Base-by-base conservation (phyloP, 2,113 vertebrate genomes). In the Crocuta crocuta region DNA sequence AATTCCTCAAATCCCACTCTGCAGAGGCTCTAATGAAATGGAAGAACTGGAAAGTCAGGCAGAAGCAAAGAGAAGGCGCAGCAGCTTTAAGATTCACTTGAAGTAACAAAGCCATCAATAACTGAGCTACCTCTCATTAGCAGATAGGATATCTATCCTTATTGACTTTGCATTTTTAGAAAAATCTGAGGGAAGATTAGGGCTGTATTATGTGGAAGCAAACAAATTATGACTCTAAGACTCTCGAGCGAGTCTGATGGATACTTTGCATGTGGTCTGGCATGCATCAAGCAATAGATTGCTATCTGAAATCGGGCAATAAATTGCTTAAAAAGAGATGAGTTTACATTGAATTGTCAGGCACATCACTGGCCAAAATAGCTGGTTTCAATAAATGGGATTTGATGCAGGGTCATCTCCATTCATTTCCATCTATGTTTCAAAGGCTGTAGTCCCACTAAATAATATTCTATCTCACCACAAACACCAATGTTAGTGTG, bases 341-440 rank as follows among this genome's bases (percentile, higher is more conserved):
- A 89, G 45, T 96, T 97, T 96, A 66, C 85, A 89, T 31, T 93
- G 86, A 89, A 89, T 96, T 96, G 78, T 95, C 83, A 96, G 68
- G 80, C 63, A 89, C 53, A 93, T 87, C 83, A n/a, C 82, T 74
- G 31, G 81, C 68, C 78, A 92, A 96, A 97, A 80, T 63, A 89
- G 45, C 79, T 74, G 55, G 48, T 91, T 98, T 94, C 86, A 70
- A 82, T 86, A 95, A 85, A 83, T 83, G 53, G 53, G 15, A 93
- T 82, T 80, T 82, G 63, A 92, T 71, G 65, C 31, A 31, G 7
- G 21, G 81, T 74, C 39, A 48, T 63, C 84, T 97, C 81, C 95
- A 76, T 89, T 81, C n/a, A 82, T 97, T 96, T 92, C 94, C 97
- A 83, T 91, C 94, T 96, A 7, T 84, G 86, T 95, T 95, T 76